These are phyloP conservation scores for Philereme transversata DNA, from an alignment of 2,888 invertebrate species.

Conservation along the genomic window DNA sequence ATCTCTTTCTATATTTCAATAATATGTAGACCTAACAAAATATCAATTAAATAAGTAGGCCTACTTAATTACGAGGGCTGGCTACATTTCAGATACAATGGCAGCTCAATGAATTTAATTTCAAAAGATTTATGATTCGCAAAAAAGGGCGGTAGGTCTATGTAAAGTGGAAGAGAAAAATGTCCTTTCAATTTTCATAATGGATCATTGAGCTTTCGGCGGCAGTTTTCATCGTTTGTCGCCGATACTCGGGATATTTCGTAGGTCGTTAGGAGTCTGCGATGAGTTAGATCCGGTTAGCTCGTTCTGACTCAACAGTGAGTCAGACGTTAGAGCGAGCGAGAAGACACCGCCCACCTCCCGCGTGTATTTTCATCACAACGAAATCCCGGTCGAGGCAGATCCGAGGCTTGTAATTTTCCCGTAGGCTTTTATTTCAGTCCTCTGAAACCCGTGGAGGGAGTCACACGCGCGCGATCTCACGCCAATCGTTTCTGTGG, in stretches of 20 bases:
- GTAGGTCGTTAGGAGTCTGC: constrained; percentile 40
- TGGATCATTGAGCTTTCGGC: constrained; percentile 76
- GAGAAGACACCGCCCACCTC: constrained; percentile 49
- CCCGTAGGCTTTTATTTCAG: constrained; percentile 79
- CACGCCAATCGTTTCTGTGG: constrained; percentile 57
- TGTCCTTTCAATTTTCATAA: constrained; percentile 61
- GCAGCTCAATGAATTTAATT: constrained; percentile 7
- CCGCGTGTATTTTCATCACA: constrained; percentile 58
- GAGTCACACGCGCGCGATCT: constrained; percentile 43
- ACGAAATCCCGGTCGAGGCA: constrained; percentile 65
- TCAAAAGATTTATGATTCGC: constrained; percentile 19
- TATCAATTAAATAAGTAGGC: background rate
- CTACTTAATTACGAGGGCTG: background rate
- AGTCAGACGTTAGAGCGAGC: constrained; percentile 56
- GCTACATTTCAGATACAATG: no score
- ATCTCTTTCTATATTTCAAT: no score
- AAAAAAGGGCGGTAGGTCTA: constrained; percentile 18
- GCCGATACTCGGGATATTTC: constrained; percentile 57
- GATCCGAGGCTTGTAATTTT: constrained; percentile 68
- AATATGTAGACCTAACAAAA: no score
- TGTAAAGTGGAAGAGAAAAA: constrained; percentile 50
- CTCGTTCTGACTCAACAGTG: constrained; percentile 65
- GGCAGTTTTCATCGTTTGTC: constrained; percentile 51
- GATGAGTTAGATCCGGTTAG: constrained; percentile 40
- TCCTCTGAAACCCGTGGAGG: constrained; percentile 61